phyloP scores from a whole-genome alignment of 2,113 vertebrate species.

The Dinomys branickii region DNA sequence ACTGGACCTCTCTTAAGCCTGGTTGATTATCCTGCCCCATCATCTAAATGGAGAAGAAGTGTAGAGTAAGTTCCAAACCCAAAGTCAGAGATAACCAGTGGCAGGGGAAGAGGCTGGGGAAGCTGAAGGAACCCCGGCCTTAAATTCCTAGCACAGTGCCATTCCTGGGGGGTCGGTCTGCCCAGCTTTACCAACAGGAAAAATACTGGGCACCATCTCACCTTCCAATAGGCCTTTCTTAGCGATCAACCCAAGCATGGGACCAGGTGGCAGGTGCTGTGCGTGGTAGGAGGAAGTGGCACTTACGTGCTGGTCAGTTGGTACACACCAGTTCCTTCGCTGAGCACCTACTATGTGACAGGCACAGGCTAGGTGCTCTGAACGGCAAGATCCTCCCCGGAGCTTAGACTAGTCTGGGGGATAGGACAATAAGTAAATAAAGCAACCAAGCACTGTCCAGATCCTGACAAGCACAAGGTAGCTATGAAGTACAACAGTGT shows the following conservation, averaged over 20 bases:
- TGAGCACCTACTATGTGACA: neutral
- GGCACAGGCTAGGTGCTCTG: neutral
- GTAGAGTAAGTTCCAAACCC: neutral
- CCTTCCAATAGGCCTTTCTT: neutral
- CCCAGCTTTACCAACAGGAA: neutral
- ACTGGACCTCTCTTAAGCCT: neutral
- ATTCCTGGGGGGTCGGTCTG: neutral
- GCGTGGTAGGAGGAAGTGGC: neutral
- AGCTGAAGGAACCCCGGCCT: neutral
- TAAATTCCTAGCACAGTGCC: neutral
- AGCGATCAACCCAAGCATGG: neutral
- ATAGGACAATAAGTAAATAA: neutral
- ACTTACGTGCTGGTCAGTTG: too few species aligned
- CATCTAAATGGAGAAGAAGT: neutral
- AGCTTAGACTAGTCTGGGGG: neutral
- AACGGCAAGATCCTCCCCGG: neutral
- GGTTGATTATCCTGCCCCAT: neutral
- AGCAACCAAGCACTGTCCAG: neutral
- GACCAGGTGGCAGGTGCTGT: neutral
- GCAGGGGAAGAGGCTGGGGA: neutral
- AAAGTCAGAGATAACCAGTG: neutral
- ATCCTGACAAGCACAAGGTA: neutral
- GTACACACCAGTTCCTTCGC: neutral
- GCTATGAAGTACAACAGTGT: neutral
- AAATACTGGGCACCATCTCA: neutral